Conservation (phyloP, 2,888 invertebrate species). For the Ichneumon xanthorius region DNA sequence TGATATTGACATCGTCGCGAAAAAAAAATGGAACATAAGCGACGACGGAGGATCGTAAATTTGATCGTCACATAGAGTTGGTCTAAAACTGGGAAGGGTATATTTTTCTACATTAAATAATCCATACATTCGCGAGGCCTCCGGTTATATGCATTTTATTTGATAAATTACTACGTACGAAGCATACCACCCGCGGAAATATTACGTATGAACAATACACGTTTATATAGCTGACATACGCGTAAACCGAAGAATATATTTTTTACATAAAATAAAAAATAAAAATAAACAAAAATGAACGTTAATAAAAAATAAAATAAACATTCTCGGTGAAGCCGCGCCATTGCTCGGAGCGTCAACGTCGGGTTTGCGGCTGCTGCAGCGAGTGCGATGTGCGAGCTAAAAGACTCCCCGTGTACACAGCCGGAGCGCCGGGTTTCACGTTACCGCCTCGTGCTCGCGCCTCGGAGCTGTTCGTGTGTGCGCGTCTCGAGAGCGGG, state of each 20-base stretch:
- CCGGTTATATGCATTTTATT: neutral
- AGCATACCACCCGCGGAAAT: neutral
- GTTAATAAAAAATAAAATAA: neutral
- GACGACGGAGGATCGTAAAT: neutral
- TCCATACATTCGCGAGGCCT: neutral
- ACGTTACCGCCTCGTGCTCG: conserved; percentile 61
- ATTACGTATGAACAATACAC: neutral
- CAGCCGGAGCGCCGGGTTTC: conserved; percentile 40
- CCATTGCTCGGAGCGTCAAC: neutral
- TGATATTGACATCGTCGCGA: neutral
- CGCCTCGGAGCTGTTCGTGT: conserved; percentile 12
- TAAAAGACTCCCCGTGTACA: conserved; percentile 5
- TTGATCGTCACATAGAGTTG: neutral
- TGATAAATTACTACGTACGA: neutral
- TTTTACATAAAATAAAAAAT: no score
- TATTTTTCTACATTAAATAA: neutral
- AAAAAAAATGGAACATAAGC: neutral
- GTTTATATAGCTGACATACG: neutral
- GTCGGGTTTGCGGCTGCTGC: neutral
- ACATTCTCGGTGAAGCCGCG: neutral
- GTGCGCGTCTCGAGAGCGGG: conserved; percentile 22
- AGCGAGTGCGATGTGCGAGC: neutral
- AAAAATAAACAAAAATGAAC: neutral
- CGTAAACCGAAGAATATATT: neutral
- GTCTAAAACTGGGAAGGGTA: neutral